These are phyloP conservation scores for Pocillopora verrucosa DNA, from an alignment of 64 coral and sea anemone species.

Conservation along the genomic window DNA sequence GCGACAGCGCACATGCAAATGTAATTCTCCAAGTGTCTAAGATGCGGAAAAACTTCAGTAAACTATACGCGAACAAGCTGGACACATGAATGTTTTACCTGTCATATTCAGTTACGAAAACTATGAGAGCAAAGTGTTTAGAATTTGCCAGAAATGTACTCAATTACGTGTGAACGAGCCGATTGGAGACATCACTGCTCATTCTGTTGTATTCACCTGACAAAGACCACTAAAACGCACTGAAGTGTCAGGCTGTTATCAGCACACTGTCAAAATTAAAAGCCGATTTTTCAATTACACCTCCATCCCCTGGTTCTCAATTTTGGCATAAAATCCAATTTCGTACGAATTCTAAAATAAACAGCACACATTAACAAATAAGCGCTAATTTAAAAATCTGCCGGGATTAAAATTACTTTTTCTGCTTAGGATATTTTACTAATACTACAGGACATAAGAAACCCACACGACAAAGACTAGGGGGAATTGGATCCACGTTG, in stretches of 20 bases:
- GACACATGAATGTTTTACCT: no score
- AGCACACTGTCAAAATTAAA: neutral
- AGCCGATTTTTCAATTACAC: conserved; percentile 2
- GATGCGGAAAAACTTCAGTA: neutral
- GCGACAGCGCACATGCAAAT: neutral
- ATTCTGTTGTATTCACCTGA: neutral
- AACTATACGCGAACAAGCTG: neutral
- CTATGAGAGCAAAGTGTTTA: neutral
- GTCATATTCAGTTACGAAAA: no score
- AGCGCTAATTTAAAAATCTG: conserved; percentile 20
- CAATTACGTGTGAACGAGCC: neutral
- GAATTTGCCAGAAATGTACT: neutral
- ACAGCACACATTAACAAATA: conserved; percentile 18
- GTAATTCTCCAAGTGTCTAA: neutral
- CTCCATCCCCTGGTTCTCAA: neutral
- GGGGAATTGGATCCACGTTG: neutral
- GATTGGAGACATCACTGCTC: neutral
- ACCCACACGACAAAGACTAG: neutral
- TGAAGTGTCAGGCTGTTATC: neutral
- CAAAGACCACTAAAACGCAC: neutral
- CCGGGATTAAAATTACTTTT: neutral
- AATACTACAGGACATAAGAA: neutral
- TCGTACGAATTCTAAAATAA: neutral
- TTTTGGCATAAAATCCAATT: neutral
- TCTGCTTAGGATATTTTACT: neutral